phyloP scores from a whole-genome alignment of 2,113 vertebrate genomes.

The Strix uralensis region DNA sequence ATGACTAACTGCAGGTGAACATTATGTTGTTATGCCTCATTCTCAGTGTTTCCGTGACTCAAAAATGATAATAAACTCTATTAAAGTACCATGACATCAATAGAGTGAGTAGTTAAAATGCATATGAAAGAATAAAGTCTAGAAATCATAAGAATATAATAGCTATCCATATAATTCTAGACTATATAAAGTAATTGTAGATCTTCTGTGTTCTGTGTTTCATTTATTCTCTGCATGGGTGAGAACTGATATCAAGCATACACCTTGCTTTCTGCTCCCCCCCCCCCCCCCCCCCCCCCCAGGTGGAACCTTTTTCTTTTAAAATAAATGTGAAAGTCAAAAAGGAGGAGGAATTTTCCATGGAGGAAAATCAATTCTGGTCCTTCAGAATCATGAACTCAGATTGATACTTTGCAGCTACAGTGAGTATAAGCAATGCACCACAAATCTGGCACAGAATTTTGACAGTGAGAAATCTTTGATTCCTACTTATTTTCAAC shows the following conservation, averaged over 20 bases:
- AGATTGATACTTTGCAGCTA: neutral
- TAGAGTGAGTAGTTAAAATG: neutral
- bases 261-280: neutral
- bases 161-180: neutral
- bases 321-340: neutral
- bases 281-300: no score
- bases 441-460: neutral
- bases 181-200: neutral
- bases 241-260: neutral
- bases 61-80: neutral
- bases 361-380: neutral
- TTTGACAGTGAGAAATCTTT: neutral
- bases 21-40: neutral
- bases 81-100: neutral
- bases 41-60: conserved; percentile 18
- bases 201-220: neutral
- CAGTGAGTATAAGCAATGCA: neutral
- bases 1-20: conserved; percentile 14
- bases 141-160: neutral
- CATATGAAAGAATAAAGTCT: neutral
- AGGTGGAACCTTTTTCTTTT: neutral
- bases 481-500: neutral
- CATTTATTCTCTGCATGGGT: neutral
- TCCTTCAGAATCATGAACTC: neutral
- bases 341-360: neutral